Conservation (phyloP, 2,888 invertebrate genomes). For the Troides aeacus region DNA sequence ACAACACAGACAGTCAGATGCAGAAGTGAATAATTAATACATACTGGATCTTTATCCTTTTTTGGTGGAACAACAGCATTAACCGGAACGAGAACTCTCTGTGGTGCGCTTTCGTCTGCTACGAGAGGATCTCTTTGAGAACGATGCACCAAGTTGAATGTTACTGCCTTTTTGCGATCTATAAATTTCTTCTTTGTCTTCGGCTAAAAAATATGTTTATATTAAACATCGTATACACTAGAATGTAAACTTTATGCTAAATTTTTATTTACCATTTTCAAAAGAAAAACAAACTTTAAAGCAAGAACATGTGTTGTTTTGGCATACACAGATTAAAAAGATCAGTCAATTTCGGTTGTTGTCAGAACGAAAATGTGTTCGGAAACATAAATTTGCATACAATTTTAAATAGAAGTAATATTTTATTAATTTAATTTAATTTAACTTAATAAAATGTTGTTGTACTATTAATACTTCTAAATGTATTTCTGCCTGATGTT, state of each 20-base stretch:
- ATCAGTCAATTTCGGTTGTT: conserved; percentile 3
- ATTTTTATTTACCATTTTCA: conserved; percentile 50
- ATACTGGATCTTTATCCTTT: conserved; percentile 67
- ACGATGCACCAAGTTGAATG: conserved; percentile 95
- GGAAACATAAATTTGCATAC: background rate
- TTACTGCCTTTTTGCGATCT: conserved; percentile 93
- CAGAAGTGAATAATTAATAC: conserved; percentile 35
- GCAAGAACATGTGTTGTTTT: conserved; percentile 66
- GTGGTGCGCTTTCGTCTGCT: conserved; percentile 93
- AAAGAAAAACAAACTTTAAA: conserved; percentile 33
- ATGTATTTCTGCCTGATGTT: too few relatives aligned
- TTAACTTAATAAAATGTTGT: too few relatives aligned
- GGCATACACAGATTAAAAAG: conserved; percentile 42
- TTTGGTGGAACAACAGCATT: conserved; percentile 65
- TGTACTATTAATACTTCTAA: too few relatives aligned
- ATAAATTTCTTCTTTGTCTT: conserved; percentile 91
- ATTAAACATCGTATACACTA: background rate
- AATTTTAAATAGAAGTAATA: too few relatives aligned
- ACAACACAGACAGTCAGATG: too few relatives aligned
- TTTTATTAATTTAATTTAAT: too few relatives aligned
- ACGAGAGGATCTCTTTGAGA: conserved; percentile 95
- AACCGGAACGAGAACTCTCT: conserved; percentile 88
- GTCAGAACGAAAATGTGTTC: background rate
- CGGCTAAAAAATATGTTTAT: conserved; percentile 67
- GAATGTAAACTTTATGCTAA: background rate